These are phyloP conservation scores for Coelopa pilipes DNA, from an alignment of 2,888 invertebrate species.

Conservation along the genomic window DNA sequence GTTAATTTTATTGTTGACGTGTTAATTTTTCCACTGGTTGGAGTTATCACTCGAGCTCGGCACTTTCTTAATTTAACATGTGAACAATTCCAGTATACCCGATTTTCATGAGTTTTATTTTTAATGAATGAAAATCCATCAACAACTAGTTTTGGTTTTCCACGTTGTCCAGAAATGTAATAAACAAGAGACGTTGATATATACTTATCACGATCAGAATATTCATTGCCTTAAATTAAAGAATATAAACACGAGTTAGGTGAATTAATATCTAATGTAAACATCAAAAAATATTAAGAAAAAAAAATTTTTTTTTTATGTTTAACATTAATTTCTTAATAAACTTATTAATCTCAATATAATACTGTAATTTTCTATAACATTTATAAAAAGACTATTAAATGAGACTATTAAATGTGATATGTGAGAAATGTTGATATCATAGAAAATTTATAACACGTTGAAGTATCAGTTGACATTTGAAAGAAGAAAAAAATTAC, in stretches of 20 bases:
- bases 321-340: no score
- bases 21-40: constrained; percentile 31
- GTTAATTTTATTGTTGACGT: constrained; percentile 46
- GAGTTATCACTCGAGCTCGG: constrained; percentile 52
- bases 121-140: constrained; percentile 54
- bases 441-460: no score
- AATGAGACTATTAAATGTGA: no score
- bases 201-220: background rate
- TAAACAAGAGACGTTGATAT: constrained; percentile 20
- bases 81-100: constrained; percentile 56
- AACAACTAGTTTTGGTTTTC: constrained; percentile 55
- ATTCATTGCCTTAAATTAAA: background rate
- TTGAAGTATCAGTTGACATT: no score
- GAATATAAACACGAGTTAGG: background rate
- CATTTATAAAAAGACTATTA: no score
- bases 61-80: constrained; percentile 52
- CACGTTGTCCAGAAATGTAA: constrained; percentile 54
- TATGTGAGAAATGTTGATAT: no score
- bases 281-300: background rate
- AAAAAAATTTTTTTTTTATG: no score
- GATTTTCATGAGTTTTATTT: constrained; percentile 51
- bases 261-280: background rate
- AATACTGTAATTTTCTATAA: no score
- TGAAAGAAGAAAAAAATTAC: no score
- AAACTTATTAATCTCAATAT: no score